Base-by-base conservation (phyloP, 2,797 vertebrate genomes). In the Gastrophryne carolinensis region DNA sequence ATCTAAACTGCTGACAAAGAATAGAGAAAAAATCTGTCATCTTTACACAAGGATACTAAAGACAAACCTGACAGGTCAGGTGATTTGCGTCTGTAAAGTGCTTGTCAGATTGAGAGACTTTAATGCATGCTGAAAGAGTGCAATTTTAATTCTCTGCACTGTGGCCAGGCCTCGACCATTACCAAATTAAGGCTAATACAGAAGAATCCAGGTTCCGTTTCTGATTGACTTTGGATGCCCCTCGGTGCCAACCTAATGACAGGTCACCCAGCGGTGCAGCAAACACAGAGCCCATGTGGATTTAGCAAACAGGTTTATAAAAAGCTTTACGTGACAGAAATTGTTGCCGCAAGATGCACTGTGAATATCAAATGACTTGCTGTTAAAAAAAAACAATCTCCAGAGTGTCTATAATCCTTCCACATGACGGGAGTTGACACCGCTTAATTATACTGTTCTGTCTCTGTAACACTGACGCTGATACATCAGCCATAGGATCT, bases 1-100 rank as follows among this genome's bases (percentile, higher is more conserved):
- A 86, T 87, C 84, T 85, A 84, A 83, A 86, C 83, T 77, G 72
- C 70, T 81, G 80, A 39, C 53, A 69, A 69, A 56, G 2, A n/a
- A 53, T 10, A 37, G 83, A 50, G 84, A 81, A 82, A 81, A 83
- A 81, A 80, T 83, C 87, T 87, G 87, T 89, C 88, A 90, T 78
- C 81, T 82, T 76, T 82, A 80, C 62, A 72, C 56, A 86, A 13
- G 82, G 84, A 78, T 89, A 79, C 84, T 75, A 86, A 86, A 86
- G 87, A 87, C 86, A 88, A 89, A 81, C 79, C 83, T 91, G 89
- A 92, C 89, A 91, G 82, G 81, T 88, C 82, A 85, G 88, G 89
- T 86, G 87, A 81, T 58, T 79, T 72, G 75, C n/a, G 75, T 41
- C 56, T 41, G 68, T 72, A 78, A 78, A 78, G 75, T 78, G 75